Base-by-base conservation (phyloP, 2,888 invertebrate species). In the Noctua janthina region DNA sequence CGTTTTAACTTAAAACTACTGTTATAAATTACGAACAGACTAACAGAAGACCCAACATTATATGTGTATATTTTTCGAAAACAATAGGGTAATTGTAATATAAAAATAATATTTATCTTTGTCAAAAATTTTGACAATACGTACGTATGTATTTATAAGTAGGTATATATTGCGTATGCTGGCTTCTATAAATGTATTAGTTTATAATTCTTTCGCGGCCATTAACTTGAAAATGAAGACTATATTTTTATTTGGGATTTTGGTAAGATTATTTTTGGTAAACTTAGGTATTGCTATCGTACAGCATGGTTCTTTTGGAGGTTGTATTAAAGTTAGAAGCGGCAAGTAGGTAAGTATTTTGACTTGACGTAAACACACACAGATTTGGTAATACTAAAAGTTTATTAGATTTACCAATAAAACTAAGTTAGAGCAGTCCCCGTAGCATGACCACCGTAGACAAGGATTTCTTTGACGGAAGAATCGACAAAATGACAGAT, bases 21-120 rank as follows among this genome's bases (percentile, higher is more conserved):
- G 46, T 46, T 46, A 13, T 3, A 3, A 78, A 46, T 78, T 10
- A 54, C 43, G 6, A n/a, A 79, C 67, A 67, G 11, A 67, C n/a
- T 1, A 2, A 39, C 79, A 78, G n/a, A 35, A 35, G 11, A 15
- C 35, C 46, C 6, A 6, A 67, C 15, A 11, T n/a, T 56, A 23
- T 6, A 17, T 54, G 29, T 29, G 29, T 1, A 10, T 46, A 3
- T n/a, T 23, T 56, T 11, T 35, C 1, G n/a, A 13, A n/a, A 49
- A 79, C 67, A 73, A 78, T 43, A 78, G 1, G 2, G 1, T 15
- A 2, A 39, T 78, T 79, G 79, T 78, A 49, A 67, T 79, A 46
- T 67, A 67, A 49, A 79, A 35, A 4, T 49, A 0, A 20, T 46
- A 67, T 79, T 67, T 79, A 15, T 67, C 10, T 35, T 56, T 79